phyloP scores from a whole-genome alignment of 2,888 invertebrate genomes.

The Itoplectis maculator region DNA sequence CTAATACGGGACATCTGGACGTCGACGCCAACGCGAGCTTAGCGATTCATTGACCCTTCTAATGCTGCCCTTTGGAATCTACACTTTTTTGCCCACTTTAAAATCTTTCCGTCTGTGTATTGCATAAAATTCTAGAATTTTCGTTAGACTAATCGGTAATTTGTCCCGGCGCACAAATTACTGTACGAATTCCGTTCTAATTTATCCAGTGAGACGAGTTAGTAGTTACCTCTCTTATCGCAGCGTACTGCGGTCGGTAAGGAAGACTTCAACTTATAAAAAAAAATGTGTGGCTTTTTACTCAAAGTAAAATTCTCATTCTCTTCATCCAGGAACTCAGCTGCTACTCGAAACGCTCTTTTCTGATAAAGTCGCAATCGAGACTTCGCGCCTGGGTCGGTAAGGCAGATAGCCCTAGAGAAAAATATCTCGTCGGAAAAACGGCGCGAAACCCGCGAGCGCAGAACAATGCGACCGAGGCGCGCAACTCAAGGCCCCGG shows the following conservation, averaged over 20 bases:
- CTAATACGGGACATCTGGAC: slow-evolving; percentile 20
- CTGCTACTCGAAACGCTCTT: neutral
- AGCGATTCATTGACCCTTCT: slow-evolving; percentile 14
- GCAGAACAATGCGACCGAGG: neutral
- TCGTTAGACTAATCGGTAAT: no score
- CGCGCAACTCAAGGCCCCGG: slow-evolving; percentile 45
- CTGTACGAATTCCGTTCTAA: no score
- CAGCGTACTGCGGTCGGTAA: slow-evolving; percentile 1
- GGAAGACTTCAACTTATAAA: no score
- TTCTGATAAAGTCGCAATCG: neutral
- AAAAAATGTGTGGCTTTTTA: neutral
- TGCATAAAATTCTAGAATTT: no score
- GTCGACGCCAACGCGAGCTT: neutral
- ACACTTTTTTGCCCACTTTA: neutral
- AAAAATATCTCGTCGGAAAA: neutral
- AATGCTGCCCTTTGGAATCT: neutral
- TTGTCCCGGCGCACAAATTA: no score
- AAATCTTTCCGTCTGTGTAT: no score
- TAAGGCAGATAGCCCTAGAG: neutral
- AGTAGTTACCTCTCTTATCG: neutral
- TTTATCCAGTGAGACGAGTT: no score
- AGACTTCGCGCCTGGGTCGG: neutral
- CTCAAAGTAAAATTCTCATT: neutral
- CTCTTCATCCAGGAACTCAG: neutral
- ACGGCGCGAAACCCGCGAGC: no score